Evolutionary conservation across 2,797 vertebrate species (phyloP), one percentile per base, ranked within the genome.

Genomic region (Scyliorhinus canicula): DNA sequence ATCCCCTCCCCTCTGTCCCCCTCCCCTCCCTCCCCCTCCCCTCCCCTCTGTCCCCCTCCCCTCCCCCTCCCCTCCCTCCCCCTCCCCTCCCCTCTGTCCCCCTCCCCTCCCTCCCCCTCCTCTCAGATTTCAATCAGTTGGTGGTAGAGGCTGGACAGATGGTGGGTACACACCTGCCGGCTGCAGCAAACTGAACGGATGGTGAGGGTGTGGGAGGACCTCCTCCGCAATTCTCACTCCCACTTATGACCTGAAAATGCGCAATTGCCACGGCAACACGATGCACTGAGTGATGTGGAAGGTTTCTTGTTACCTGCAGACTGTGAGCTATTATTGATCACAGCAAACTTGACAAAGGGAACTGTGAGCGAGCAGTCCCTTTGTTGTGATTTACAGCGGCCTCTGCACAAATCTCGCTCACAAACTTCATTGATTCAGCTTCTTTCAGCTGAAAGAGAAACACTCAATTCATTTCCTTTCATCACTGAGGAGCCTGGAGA

Each of bases 301-400:
- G 95, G 95, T 71, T 95, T 95, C 96, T 96, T 95, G 96, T 96
- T 96, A 96, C 95, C 95, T 96, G 95, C n/a, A 96, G 96, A 96
- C 96, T 96, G 95, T 74, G 95, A 79, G 90, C 95, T 95, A 71
- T 96, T 95, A 71, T 96, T 96, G 95, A 96, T 95, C 96, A 95
- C 94, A 95, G 95, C 35, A 90, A 69, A 71, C 96, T 93, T 95
- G 52, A 96, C 0, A 96, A 95, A 96, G 95, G 96, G 95, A 79
- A 93, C 95, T 96, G 95, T 84, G 95, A 96, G 95, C 95, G 91
- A 69, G 96, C 95, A 52, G 95, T 95, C 95, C 95, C 44, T 86
- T 86, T 86, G 84, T 31, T 55, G 84, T 86, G 50, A 86, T 31
- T 47, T 50, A 26, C 52, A 35, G 85, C 11, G 35, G 85, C 52